Base-by-base conservation (phyloP, 2,888 invertebrate genomes). In the Erebia ligea region DNA sequence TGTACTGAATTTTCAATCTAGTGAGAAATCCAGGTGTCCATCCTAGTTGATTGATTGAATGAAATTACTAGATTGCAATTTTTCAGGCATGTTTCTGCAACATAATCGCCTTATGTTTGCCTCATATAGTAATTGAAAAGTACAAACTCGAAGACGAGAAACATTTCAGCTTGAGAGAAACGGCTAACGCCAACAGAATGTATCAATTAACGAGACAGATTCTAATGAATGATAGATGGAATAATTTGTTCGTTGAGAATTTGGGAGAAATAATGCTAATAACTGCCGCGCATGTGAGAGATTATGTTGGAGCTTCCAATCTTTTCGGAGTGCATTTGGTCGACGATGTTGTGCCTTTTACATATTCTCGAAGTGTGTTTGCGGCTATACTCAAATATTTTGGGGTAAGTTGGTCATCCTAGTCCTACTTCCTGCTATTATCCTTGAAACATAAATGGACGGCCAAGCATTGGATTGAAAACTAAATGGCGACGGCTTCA, bases 321-420 rank as follows among this genome's bases (percentile, higher is more conserved):
- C 81, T 82, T 67, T 90, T 84, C 76, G 81, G 78, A 68, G 78
- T 84, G n/a, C 80, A 79, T 63, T 78, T 85, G 66, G 90, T 76
- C 78, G 87, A 73, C 72, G 84, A 76, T 76, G 78, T 83, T 0
- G 85, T 90, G 75, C 83, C 85, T 11, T 92, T 91, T 17, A 86
- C 87, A 75, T 94, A 93, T 77, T 88, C 89, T 0, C 86, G 85
- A 40, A 76, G 78, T 1, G 81, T 88, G 2, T 88, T 94, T 73
- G 75, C 80, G 13, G 84, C 84, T 1, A 91, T 94, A 62, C 80
- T 95, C 0, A 81, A 84, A 42, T 90, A 89, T 75, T 86, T 95
- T 68, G 89, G 93, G 68, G 90, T 92, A 79, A 86, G 92, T 80
- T 15, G 0, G 54, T 17, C 19, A 19, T 54, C 10, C 3, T 8